A percentile compares a stretch with the other conserved stretches of the same genome.
Conservation (phyloP, 1,140 invertebrate genomes). For the Trichonephila clavata region DNA sequence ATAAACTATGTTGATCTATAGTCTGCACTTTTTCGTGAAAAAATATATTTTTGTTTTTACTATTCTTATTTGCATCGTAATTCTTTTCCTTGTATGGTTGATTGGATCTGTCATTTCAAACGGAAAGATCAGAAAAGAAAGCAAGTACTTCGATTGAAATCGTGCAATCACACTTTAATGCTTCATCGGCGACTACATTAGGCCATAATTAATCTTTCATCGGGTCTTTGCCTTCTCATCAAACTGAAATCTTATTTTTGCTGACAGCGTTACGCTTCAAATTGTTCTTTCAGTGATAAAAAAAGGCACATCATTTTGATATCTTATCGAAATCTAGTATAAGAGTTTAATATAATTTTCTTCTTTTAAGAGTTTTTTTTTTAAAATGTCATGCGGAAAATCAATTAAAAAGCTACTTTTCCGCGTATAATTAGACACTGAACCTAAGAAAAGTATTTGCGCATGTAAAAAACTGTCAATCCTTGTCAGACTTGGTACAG, state of each 20-base stretch:
- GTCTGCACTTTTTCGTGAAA: background rate
- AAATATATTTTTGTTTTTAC: background rate
- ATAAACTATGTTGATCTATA: too few species aligned
- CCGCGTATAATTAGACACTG: too few species aligned
- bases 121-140: background rate
- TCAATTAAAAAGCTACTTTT: too few species aligned
- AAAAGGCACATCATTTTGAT: background rate
- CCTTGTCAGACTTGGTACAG: too few species aligned
- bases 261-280: background rate
- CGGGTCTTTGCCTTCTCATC: background rate
- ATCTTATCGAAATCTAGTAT: too few species aligned
- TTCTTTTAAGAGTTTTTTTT: too few species aligned
- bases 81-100: background rate
- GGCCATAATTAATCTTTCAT: background rate
- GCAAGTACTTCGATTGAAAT: background rate
- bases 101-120: background rate
- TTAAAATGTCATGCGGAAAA: too few species aligned
- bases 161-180: constrained; percentile 5
- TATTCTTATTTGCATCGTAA: background rate
- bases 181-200: constrained; percentile 9
- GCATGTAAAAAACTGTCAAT: too few species aligned
- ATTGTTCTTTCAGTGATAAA: background rate
- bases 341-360: too few species aligned
- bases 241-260: background rate
- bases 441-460: too few species aligned